These are phyloP conservation scores for Nephila pilipes DNA, from an alignment of 1,140 invertebrate genomes.

Conservation along the genomic window DNA sequence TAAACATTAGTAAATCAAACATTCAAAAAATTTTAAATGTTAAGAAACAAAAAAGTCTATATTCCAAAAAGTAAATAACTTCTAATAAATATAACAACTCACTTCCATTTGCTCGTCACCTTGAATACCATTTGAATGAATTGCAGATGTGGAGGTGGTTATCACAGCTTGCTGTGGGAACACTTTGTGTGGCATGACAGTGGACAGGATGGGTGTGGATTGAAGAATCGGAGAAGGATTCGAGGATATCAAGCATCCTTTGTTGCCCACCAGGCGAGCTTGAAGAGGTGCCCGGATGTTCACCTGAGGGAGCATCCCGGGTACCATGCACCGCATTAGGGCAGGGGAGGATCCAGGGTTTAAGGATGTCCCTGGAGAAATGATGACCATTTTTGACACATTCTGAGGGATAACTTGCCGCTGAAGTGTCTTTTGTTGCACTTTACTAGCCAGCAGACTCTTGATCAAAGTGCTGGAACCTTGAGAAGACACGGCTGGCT, in stretches of 20 bases:
- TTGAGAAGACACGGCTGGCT: constrained; percentile 78
- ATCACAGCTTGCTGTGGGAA: constrained; percentile 47
- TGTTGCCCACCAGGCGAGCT: constrained; percentile 59
- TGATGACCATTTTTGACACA: constrained; percentile 71
- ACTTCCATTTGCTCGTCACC: constrained; percentile 74
- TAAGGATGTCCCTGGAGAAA: constrained; percentile 34
- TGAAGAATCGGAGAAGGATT: constrained; percentile 38
- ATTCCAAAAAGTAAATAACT: no score
- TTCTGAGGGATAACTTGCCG: constrained; percentile 78
- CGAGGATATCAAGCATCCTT: constrained; percentile 55
- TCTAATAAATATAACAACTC: neutral
- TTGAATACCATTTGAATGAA: constrained; percentile 76
- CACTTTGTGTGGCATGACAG: constrained; percentile 3
- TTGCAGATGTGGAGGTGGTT: neutral
- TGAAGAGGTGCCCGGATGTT: constrained; percentile 57
- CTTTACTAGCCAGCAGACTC: constrained; percentile 92
- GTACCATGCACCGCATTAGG: neutral
- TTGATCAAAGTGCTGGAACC: constrained; percentile 88
- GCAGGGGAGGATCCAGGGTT: constrained; percentile 26
- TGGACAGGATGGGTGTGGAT: constrained; percentile 32
- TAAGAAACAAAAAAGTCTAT: no score
- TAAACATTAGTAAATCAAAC: no score
- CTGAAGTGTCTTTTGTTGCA: constrained; percentile 81
- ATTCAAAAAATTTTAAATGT: no score
- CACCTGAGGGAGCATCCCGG: neutral